Evolutionary conservation across 1,140 invertebrate genomes (phyloP).

Genomic region (Oedothorax gibbosus): DNA sequence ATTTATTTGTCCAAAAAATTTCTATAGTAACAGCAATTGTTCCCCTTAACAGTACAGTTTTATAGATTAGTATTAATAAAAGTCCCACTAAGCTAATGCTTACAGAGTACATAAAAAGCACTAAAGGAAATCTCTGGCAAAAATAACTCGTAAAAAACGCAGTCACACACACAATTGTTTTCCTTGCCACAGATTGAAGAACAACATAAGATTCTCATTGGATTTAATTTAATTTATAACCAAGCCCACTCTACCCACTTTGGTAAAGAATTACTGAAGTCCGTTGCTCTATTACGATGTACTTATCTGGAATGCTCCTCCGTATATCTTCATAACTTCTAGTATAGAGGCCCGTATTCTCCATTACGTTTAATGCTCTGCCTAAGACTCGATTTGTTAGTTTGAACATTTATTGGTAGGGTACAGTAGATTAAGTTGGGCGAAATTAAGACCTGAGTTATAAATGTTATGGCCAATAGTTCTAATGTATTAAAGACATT

Average conservation of each 20-base stretch:
- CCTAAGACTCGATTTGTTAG: conserved; percentile 47
- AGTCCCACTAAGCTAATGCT: no score
- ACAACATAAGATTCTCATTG: background rate
- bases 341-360: background rate
- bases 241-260: background rate
- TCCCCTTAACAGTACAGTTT: no score
- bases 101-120: no score
- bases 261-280: conserved; percentile 1
- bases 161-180: background rate
- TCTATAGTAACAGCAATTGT: no score
- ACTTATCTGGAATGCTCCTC: conserved; percentile 24
- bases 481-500: no score
- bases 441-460: conserved; percentile 27
- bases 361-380: conserved; percentile 45
- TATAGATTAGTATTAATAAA: no score
- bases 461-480: no score
- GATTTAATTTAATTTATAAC: conserved; percentile 43
- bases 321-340: conserved; percentile 37
- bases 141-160: background rate
- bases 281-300: conserved; percentile 24
- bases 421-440: background rate
- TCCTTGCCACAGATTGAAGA: background rate
- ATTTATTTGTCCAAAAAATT: no score
- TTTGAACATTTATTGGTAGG: conserved; percentile 20
- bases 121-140: background rate